A percentile compares a stretch with the other conserved stretches of the same genome.
phyloP scores from a whole-genome alignment of 2,797 vertebrate genomes.

The Sparidentex hasta region DNA sequence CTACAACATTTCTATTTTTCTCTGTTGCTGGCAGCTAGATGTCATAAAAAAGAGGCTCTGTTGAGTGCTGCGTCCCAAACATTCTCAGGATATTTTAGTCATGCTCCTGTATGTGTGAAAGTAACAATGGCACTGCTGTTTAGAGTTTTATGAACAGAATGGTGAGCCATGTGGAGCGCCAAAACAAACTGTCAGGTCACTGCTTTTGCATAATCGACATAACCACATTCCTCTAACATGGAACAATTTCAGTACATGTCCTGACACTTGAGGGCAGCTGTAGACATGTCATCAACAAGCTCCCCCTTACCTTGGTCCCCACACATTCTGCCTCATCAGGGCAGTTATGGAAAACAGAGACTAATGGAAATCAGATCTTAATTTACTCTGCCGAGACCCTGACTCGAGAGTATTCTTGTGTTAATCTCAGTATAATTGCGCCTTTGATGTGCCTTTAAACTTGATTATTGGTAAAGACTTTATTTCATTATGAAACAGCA shows the following conservation, averaged over 20 bases:
- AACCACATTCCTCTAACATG: not conserved
- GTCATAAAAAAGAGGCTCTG: not conserved
- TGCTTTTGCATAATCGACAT: not conserved
- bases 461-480: slow-evolving; percentile 1
- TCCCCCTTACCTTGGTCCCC: not conserved
- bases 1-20: not conserved
- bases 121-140: not conserved
- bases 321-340: not conserved
- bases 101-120: not conserved
- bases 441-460: slow-evolving; percentile 33
- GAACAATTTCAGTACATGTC: not conserved
- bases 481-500: not conserved
- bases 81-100: not conserved
- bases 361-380: not conserved
- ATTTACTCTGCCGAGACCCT: not conserved
- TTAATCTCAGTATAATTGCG: slow-evolving; percentile 27
- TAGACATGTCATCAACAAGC: not conserved
- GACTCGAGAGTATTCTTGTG: slow-evolving; percentile 3
- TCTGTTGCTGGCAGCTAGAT: not conserved
- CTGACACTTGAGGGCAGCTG: not conserved
- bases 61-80: not conserved
- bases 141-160: not conserved
- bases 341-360: slow-evolving; percentile 11
- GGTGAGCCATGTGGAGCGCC: not conserved
- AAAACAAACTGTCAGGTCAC: no score